Evolutionary conservation across 1,140 invertebrate genomes (phyloP), one percentile per base, ranked within the genome.

Genomic region (Eumaeus atala): DNA sequence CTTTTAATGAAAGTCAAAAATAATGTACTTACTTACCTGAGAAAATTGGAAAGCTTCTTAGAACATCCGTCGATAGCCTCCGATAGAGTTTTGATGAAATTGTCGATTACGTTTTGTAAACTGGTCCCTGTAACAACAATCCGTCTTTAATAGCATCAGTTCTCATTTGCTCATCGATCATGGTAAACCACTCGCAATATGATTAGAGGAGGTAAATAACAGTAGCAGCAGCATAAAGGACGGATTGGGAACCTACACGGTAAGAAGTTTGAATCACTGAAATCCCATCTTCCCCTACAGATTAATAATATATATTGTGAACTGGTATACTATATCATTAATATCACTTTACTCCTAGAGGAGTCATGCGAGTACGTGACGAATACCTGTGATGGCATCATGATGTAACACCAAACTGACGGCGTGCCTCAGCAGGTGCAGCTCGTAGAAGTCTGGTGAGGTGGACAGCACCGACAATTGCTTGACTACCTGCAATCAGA

Each of bases 81-180:
- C 9, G 88, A 79, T 9, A 95, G 67, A 36, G 91, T 88, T 58
- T 89, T 87, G 1, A 90, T 88, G 77, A 96, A 96, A 74, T 96
- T 94, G 58, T 91, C 79, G 0, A 91, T 89, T 0, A 95, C 93
- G 53, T 91, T 89, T 74, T 95, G 92, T 74, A 93, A 93, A 53
- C 92, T 93, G 1, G 94, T 95, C 0, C 94, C 93, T 74, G 86
- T 76, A 54, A 63, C 4, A 54, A 63, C 4, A 35, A 50, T 17
- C 11, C 14, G 12, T n/a, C 35, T 28, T 11, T 17, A 9, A 3
- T 2, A 48, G 42, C 17, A 0, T 42, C 17, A 6, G 2, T 2
- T 28, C 6, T 28, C 2, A 2, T 28, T 2, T 28, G 2, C 2
- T 28, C 21, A 28, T 6, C 6, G 21, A n/a, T n/a, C 21, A 6